Base-by-base conservation (phyloP, 2,888 invertebrate species). In the Hypolimnas misippus region DNA sequence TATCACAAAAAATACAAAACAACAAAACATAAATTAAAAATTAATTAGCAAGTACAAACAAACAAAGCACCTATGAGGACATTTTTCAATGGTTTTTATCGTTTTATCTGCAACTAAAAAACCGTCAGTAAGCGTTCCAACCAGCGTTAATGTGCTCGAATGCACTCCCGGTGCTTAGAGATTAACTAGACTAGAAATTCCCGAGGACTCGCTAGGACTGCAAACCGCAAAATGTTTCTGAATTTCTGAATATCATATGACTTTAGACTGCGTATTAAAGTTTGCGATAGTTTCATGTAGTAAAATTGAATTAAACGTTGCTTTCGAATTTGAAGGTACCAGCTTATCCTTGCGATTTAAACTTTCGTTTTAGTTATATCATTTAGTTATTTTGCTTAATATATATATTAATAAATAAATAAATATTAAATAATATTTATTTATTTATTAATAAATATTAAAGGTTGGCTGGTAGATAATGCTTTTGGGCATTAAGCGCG, bases 131-230 rank as follows among this genome's bases (percentile, higher is more conserved):
- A 56, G 52, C 52, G 52, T 62, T 67, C 51, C 62, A 40, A 40
- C 44, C 44, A 54, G 52, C 59, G 60, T 25, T 67, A 66, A 69
- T 67, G 69, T 62, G 65, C 62, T 54, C 67, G 57, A 69, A 63
- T 62, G 67, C 60, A 57, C 62, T 57, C 55, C 50, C 65, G 52
- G 62, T 55, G 65, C 67, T 69, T 63, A 67, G 63, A 65, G 69
- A 69, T 66, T 63, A 69, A 67, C 69, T 69, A 50, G 69, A 64
- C 57, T 65, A 67, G 62, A 67, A 69, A 69, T 57, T 62, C 57
- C 62, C 53, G 61, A 61, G 67, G 62, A 65, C 63, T 67, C 60
- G 63, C 60, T 19, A 44, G 60, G 55, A 57, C 62, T 57, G 63
- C 42, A 35, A 29, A 56, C 63, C 65, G 57, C 67, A 55, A 65